phyloP scores from a whole-genome alignment of 2,113 vertebrate genomes.

The Etia nguti region DNA sequence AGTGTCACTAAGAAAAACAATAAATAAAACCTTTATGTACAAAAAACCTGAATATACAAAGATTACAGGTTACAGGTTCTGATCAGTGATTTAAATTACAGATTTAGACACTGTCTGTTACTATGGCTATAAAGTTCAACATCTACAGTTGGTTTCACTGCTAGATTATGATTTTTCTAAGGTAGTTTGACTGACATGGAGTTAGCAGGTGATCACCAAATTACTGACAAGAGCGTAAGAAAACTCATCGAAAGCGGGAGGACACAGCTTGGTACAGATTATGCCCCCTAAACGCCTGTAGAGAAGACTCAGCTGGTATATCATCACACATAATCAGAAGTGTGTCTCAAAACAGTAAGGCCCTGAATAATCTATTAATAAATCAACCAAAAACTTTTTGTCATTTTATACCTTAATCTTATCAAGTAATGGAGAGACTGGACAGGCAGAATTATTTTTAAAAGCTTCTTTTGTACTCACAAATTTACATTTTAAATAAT shows the following conservation, averaged over 20 bases:
- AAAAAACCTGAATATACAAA: not conserved
- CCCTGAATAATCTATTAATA: not conserved
- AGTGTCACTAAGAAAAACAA: not conserved
- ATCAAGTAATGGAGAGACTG: not conserved
- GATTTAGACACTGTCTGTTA: not conserved
- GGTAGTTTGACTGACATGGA: not conserved
- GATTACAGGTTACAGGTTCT: not conserved
- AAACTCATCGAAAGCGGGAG: not conserved
- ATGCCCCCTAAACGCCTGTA: not conserved
- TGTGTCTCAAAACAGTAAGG: constrained; percentile 16
- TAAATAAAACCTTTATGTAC: not conserved
- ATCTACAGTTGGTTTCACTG: not conserved
- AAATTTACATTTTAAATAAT: not conserved
- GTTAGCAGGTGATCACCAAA: constrained; percentile 1
- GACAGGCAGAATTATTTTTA: not conserved
- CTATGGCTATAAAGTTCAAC: not conserved
- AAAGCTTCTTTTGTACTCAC: not conserved
- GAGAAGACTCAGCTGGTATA: constrained; percentile 8
- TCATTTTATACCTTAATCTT: not conserved
- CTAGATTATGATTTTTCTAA: not conserved
- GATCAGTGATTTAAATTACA: not conserved
- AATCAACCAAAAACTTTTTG: not conserved
- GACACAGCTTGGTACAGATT: constrained; percentile 16
- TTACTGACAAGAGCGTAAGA: not conserved
- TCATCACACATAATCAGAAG: constrained; percentile 8